A percentile compares a stretch with the other conserved stretches of the same genome.
Conservation (phyloP, 1,140 invertebrate species). For the Bombus cullumanus region DNA sequence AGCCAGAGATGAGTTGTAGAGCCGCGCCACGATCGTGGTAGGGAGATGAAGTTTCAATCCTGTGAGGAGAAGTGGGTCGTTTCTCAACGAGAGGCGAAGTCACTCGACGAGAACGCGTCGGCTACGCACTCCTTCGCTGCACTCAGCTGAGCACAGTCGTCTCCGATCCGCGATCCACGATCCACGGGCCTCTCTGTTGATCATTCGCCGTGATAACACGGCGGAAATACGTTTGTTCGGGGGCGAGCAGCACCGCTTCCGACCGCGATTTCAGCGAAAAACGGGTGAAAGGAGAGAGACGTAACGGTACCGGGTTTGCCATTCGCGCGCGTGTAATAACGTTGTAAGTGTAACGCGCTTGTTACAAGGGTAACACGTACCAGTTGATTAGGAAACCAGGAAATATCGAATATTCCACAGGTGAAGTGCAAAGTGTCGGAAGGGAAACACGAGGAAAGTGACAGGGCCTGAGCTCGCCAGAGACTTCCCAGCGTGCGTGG, state of each 20-base stretch:
- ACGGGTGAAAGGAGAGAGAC: slow-evolving; percentile 23
- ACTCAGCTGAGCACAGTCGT: slow-evolving; percentile 69
- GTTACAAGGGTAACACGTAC: neutral
- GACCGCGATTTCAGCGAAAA: neutral
- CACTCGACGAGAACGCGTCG: slow-evolving; percentile 74
- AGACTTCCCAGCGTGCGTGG: slow-evolving; percentile 37
- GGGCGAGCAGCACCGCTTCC: neutral
- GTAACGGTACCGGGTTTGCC: neutral
- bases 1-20: slow-evolving; percentile 61
- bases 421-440: slow-evolving; percentile 60
- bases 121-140: slow-evolving; percentile 76
- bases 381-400: neutral
- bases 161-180: slow-evolving; percentile 37
- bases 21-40: slow-evolving; percentile 52
- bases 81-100: slow-evolving; percentile 77
- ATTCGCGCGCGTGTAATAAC: neutral
- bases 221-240: neutral
- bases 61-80: slow-evolving; percentile 78
- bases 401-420: neutral
- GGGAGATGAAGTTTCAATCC: slow-evolving; percentile 69
- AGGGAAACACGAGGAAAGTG: slow-evolving; percentile 40
- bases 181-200: neutral
- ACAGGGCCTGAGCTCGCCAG: neutral
- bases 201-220: neutral
- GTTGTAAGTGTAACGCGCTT: neutral